Evolutionary conservation across 2,888 invertebrate genomes (phyloP), one percentile per base, ranked within the genome.

Genomic region (Suillia variegata): DNA sequence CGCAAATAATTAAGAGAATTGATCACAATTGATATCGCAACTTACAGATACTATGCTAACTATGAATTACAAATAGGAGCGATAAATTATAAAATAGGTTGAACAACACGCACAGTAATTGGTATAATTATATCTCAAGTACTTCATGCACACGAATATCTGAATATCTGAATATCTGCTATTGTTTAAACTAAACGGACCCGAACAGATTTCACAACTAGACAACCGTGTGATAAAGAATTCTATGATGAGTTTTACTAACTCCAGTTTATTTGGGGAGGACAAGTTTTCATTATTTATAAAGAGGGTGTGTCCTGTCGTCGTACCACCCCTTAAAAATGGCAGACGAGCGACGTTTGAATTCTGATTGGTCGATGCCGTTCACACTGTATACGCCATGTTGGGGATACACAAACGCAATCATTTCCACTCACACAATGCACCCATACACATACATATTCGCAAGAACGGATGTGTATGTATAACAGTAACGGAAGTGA

Each of bases 181-280:
- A 31, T 21, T 54, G 45, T 45, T 20, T 64, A 71, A 76, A 72
- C 76, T 76, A 78, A 79, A 77, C 79, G 76, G 74, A 75, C 71
- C 77, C 75, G 78, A 77, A 80, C 76, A 78, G 76, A 80, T 80
- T 80, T 80, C 76, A 79, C 78, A 77, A 80, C 80, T 79, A 79
- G 77, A 80, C 79, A 79, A 79, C 76, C 72, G 78, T 74, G 71
- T 80, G 80, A 78, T 78, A 80, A 80, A 80, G 78, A 77, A 80
- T 79, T 80, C 80, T 80, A 76, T 80, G 79, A 79, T 75, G 76
- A 78, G 77, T 77, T 78, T 77, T 69, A 74, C 79, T 76, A 73
- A 77, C 77, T 78, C 75, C 76, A 72, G 67, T 67, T 66, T 62
- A 60, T 65, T 65, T 67, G 75, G 74, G 71, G 70, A 75, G 75